Percentiles rank a stretch among this genome's conserved stretches.
Conservation (phyloP, 35 echinoderm and acorn worm genomes). For the Heliocidaris tuberculata region DNA sequence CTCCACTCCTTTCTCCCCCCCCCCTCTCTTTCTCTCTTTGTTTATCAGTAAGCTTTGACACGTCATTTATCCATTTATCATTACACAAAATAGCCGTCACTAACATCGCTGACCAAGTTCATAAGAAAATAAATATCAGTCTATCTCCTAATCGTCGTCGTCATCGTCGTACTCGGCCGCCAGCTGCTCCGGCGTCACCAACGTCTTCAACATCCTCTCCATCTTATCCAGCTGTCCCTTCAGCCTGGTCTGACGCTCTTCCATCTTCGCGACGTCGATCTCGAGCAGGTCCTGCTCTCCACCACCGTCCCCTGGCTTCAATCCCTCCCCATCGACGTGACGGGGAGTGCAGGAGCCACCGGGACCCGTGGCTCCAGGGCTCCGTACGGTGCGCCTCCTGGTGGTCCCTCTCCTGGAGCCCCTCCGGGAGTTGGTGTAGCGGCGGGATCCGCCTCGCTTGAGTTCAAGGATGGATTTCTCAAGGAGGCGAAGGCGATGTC, state of each 20-base stretch:
- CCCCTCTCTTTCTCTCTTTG: no score
- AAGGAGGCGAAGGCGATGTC: slow-evolving; percentile 44
- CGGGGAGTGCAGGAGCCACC: background rate
- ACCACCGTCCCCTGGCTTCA: background rate
- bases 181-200: background rate
- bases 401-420: background rate
- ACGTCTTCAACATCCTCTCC: slow-evolving; percentile 35
- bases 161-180: slow-evolving; percentile 10
- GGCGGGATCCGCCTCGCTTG: background rate
- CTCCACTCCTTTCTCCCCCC: no score
- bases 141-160: slow-evolving; percentile 3
- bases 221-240: slow-evolving; percentile 37
- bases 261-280: background rate
- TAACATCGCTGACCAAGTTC: no score
- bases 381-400: background rate
- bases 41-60: no score
- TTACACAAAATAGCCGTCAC: no score
- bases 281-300: background rate
- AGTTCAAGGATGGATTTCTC: slow-evolving; percentile 44
- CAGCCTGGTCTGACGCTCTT: background rate
- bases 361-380: background rate
- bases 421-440: background rate
- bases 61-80: no score
- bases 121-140: no score
- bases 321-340: background rate